Conservation (phyloP, 2,888 invertebrate genomes). For the Trachelus iudaicus region DNA sequence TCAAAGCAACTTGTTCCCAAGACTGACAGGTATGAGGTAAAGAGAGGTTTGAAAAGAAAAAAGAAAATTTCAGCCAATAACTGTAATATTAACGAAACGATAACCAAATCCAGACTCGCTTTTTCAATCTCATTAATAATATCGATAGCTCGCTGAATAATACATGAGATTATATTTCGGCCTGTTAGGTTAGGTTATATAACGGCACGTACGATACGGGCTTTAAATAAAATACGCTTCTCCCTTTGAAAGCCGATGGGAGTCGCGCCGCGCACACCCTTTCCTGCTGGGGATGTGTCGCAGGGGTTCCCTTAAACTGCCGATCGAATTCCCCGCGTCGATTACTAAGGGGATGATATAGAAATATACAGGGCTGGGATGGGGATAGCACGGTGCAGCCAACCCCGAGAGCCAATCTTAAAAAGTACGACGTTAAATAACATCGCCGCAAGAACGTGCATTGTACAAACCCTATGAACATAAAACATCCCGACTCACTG, state of each 20-base stretch:
- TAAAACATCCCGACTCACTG: slow-evolving; percentile 4
- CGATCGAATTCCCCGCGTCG: slow-evolving; percentile 22
- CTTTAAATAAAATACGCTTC: slow-evolving; percentile 9
- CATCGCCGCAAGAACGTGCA: not conserved
- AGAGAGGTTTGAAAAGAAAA: not conserved
- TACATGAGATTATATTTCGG: slow-evolving; percentile 37
- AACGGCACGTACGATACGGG: slow-evolving; percentile 2
- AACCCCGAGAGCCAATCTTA: slow-evolving; percentile 17
- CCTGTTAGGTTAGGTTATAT: slow-evolving; percentile 1
- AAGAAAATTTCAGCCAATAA: not conserved
- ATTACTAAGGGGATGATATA: slow-evolving; percentile 12
- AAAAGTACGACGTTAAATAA: slow-evolving; percentile 18
- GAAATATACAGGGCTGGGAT: slow-evolving; percentile 6
- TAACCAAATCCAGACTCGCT: not conserved
- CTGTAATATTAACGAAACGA: not conserved
- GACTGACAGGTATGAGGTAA: not conserved
- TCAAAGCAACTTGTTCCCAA: not conserved
- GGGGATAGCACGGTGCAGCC: not conserved
- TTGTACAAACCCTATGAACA: slow-evolving; percentile 1
- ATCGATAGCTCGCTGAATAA: slow-evolving; percentile 40
- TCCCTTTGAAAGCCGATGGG: not conserved
- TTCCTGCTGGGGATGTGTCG: not conserved
- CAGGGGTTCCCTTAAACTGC: slow-evolving; percentile 10
- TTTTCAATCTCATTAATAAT: slow-evolving; percentile 35
- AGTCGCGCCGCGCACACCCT: not conserved